A percentile compares a stretch with the other conserved stretches of the same genome.
phyloP scores from a whole-genome alignment of 2,888 invertebrate species.

The Byasa hedistus region DNA sequence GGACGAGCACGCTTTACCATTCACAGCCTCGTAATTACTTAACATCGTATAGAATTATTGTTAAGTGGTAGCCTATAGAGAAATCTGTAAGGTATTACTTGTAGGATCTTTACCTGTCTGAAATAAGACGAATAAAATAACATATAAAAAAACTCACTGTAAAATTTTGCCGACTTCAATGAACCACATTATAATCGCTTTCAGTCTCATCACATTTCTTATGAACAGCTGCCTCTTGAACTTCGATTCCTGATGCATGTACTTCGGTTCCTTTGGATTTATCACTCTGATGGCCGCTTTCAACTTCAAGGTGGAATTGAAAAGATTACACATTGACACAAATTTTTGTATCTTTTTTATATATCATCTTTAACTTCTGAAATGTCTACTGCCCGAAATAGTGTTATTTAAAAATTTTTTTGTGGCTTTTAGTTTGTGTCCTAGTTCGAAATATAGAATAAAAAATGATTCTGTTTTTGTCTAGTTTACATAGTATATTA shows the following conservation, averaged over 20 bases:
- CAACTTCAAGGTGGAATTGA: constrained; percentile 62
- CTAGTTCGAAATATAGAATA: too few relatives aligned
- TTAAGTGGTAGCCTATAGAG: background rate
- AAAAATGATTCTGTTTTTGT: too few relatives aligned
- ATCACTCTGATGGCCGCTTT: constrained; percentile 95
- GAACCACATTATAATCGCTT: constrained; percentile 92
- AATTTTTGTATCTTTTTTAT: too few relatives aligned
- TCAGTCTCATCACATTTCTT: constrained; percentile 94
- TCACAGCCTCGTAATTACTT: background rate
- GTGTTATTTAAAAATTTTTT: too few relatives aligned
- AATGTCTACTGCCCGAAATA: too few relatives aligned
- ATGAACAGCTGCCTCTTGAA: constrained; percentile 97
- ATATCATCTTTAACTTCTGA: too few relatives aligned
- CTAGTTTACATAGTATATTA: too few relatives aligned
- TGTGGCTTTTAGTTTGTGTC: too few relatives aligned
- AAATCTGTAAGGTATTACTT: too few relatives aligned
- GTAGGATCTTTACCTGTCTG: too few relatives aligned
- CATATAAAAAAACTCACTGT: constrained; percentile 83
- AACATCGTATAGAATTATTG: background rate
- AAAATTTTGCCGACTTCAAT: constrained; percentile 94
- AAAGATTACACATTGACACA: background rate
- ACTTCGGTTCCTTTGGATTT: constrained; percentile 97
- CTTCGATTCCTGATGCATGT: constrained; percentile 95
- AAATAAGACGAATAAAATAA: background rate
- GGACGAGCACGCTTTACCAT: background rate